Evolutionary conservation across 1,140 invertebrate species (phyloP).

Genomic region (Arctopsyche grandis): DNA sequence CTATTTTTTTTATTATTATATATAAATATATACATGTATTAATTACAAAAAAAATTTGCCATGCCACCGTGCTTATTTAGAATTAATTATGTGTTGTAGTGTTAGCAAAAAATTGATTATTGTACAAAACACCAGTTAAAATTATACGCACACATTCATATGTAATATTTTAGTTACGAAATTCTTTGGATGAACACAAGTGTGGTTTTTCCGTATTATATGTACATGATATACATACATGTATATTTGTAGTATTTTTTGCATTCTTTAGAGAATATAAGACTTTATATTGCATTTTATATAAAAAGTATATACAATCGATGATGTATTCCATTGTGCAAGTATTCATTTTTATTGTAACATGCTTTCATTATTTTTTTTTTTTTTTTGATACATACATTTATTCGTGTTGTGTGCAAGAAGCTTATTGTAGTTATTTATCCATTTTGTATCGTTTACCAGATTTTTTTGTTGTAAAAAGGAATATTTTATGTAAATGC

Average conservation of each 20-base stretch:
- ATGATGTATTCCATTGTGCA: constrained; percentile 8
- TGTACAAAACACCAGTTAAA: constrained; percentile 19
- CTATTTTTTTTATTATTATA: not conserved
- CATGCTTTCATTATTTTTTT: not conserved
- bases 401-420: not conserved
- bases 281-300: constrained; percentile 29
- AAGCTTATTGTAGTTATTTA: not conserved
- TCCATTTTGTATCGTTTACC: no score
- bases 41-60: constrained; percentile 1
- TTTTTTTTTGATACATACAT: not conserved
- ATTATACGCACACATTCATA: not conserved
- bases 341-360: constrained; percentile 13
- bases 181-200: not conserved
- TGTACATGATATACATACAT: not conserved
- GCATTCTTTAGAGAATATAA: constrained; percentile 24
- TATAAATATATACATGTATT: not conserved
- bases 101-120: not conserved
- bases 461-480: no score
- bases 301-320: not conserved
- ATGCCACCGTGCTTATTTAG: constrained; percentile 24
- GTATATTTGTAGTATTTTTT: constrained; percentile 12
- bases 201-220: not conserved
- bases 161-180: not conserved
- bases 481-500: no score
- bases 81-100: not conserved